Conservation (phyloP, 2,888 invertebrate species). For the Zele albiditarsus region DNA sequence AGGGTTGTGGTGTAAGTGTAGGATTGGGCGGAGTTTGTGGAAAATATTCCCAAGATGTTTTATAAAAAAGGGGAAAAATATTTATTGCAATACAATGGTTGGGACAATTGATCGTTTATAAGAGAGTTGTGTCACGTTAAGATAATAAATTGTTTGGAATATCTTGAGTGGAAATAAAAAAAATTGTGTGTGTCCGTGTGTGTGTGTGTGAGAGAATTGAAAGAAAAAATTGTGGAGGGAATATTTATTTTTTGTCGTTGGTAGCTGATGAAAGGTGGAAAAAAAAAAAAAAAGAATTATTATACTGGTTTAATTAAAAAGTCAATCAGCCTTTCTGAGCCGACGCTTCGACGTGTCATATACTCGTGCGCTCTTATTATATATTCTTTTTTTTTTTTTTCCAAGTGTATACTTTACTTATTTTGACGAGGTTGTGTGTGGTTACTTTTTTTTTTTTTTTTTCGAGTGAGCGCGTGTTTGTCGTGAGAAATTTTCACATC, state of each 20-base stretch:
- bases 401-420: neutral
- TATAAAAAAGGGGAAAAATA: neutral
- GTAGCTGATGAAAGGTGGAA: neutral
- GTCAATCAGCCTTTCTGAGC: conserved; percentile 65
- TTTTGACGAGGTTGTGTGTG: neutral
- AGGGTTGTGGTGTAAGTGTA: neutral
- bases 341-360: conserved; percentile 33
- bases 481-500: conserved; percentile 40
- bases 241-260: neutral
- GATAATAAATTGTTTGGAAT: too few species aligned
- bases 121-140: neutral
- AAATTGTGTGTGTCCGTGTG: too few species aligned
- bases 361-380: neutral
- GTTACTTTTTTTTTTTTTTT: neutral
- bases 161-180: neutral
- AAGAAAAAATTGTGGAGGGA: neutral
- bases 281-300: conserved; percentile 57
- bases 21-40: too few species aligned
- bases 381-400: conserved; percentile 15
- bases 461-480: neutral
- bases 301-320: conserved; percentile 70
- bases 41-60: neutral
- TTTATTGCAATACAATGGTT: conserved; percentile 1
- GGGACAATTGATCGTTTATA: conserved; percentile 26
- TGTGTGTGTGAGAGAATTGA: neutral